Base-by-base conservation (phyloP, 2,888 invertebrate species). In the Agrochola circellaris region DNA sequence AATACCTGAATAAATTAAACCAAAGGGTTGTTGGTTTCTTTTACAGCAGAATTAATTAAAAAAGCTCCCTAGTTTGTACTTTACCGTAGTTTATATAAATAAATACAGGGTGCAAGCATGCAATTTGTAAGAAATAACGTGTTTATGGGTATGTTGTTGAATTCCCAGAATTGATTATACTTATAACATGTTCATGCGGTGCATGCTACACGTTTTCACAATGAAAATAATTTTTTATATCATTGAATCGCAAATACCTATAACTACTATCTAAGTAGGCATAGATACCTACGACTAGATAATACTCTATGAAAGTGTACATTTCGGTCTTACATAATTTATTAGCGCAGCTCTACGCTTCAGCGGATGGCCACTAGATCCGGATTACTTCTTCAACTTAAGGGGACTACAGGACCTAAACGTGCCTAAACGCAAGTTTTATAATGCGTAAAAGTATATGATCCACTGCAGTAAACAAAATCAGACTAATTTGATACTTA, bases 1-100 rank as follows among this genome's bases (percentile, higher is more conserved):
- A 82, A 79, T 87, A 79, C 66, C 45, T 73, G 75, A 75, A 85
- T 86, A 82, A 87, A 79, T 84, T 81, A 61, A 72, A 78, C 68
- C 66, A 77, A 79, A 75, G 60, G 73, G 66, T 62, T 71, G 69
- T 13, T 51, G 70, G 48, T 65, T 72, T 73, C 66, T 65, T 68
- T 73, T 17, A 56, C 30, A 74, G 34, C 42, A 71, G 67, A 64
- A 38, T 51, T 66, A 51, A 75, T 34, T 71, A 60, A 64, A 58
- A 69, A 73, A 58, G 56, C 72, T 42, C 3, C 30, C 48, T 45
- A 17, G 61, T 65, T 67, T 72, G 26, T 66, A 54, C 20, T 54
- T 42, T 51, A 42, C 15, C 45, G 15, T 58, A 54, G 34, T 69
- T 54, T 70, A 38, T 68, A 34, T 13, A 48, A 71, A 65, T 79